Percentiles rank a stretch among this genome's conserved stretches.
Evolutionary conservation across 1,140 invertebrate species (phyloP).

Genomic region (Planococcus citri): DNA sequence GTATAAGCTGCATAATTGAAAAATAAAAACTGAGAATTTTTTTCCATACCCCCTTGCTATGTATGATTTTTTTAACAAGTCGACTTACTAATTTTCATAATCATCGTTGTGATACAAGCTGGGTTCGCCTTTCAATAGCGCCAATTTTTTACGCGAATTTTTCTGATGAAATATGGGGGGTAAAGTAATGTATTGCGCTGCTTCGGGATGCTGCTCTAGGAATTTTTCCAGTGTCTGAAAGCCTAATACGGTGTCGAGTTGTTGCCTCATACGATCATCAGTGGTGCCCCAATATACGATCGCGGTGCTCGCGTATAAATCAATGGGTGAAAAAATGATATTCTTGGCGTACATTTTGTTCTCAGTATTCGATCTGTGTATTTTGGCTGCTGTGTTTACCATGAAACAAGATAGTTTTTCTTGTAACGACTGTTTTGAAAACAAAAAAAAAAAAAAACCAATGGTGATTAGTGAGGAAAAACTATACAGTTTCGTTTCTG

Average conservation of each 20-base stretch:
- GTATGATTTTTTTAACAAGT: no score
- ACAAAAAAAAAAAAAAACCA: not conserved
- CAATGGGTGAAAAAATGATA: not conserved
- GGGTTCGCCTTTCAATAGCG: no score
- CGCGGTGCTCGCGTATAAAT: not conserved
- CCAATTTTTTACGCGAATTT: no score
- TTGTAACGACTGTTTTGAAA: not conserved
- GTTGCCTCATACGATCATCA: not conserved
- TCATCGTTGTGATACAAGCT: no score
- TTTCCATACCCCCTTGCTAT: no score
- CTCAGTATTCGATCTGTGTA: not conserved
- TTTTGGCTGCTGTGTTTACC: not conserved
- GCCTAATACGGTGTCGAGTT: not conserved
- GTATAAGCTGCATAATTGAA: no score
- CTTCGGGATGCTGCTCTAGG: not conserved
- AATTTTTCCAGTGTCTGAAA: not conserved
- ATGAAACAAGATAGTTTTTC: not conserved
- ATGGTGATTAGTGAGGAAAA: no score
- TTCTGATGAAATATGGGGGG: no score
- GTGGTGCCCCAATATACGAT: not conserved
- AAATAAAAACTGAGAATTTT: no score
- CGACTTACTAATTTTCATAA: no score
- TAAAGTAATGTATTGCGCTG: no score
- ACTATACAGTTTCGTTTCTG: no score
- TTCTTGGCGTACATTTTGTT: not conserved